Evolutionary conservation across 2,797 vertebrate species (phyloP), one percentile per base, ranked within the genome.

Genomic region (Tinamus major): DNA sequence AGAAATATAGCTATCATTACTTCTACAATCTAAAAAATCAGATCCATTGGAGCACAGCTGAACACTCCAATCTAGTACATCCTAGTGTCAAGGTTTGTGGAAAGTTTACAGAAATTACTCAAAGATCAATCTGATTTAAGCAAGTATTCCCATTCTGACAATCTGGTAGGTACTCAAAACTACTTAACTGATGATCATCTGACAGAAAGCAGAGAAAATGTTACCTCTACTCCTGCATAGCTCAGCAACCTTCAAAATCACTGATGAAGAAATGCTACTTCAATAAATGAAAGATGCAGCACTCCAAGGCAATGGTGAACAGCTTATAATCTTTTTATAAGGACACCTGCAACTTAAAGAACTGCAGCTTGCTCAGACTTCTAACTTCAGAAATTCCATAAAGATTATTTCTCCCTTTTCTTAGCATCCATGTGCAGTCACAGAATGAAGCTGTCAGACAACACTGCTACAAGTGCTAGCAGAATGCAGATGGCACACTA

Each of bases 361-460:
- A 46, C 11, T n/a, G 15, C 37, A 46, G n/a, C 37, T 75, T 69
- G 33, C 42, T 33, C 58, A 65, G 31, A 80, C 58, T 48, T 83
- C 44, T 64, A 29, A 29, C 26, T 21, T 2, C 11, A 6, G 7
- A 77, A 89, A 16, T 29, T 46, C 26, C 65, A 69, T 41, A 31
- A 68, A 71, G 46, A 68, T 13, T 41, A 63, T 3, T 55, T 13
- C 29, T 72, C 17, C 62, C 29, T 23, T 63, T 74, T 48, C 53
- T 27, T 70, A 35, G 27, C 35, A n/a, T 19, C 51, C 51, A 9
- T 17, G 14, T 13, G 27, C 83, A 92, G 59, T 26, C 53, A 41
- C 41, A 12, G 59, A 69, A 19, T 4, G 19, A 75, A 92, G 89
- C 78, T 65, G 91, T 46, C 89, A 95, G 76, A 53, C 71, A 86